These are phyloP conservation scores for Podiceps cristatus DNA, from an alignment of 2,113 vertebrate species.

Conservation along the genomic window DNA sequence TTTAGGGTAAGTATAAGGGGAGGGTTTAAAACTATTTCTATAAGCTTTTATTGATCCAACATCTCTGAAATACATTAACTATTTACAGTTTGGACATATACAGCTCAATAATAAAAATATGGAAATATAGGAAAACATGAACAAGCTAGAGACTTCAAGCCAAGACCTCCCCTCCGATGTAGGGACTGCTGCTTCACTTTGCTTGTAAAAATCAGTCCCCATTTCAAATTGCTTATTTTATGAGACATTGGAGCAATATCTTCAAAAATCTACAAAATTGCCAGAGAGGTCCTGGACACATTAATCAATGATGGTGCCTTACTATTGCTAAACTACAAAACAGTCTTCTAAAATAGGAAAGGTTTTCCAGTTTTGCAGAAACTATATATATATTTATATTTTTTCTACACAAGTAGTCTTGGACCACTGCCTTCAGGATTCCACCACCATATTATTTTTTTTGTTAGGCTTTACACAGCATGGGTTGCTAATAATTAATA, in stretches of 20 bases:
- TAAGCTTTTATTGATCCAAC: background rate
- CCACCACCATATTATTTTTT: background rate
- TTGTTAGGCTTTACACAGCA: background rate
- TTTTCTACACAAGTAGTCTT: background rate
- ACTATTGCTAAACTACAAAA: background rate
- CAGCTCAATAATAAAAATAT: background rate
- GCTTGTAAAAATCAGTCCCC: background rate
- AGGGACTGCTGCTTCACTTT: background rate
- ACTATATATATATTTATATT: background rate
- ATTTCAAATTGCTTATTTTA: background rate
- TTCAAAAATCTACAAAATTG: background rate
- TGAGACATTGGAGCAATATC: background rate
- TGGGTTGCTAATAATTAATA: background rate
- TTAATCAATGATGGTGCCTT: fast-evolving
- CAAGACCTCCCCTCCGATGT: background rate
- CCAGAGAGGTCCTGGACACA: background rate
- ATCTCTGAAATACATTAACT: background rate
- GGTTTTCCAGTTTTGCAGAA: background rate
- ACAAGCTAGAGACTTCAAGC: background rate
- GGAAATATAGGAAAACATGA: background rate
- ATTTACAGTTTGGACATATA: background rate
- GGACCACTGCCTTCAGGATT: background rate
- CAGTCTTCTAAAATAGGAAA: background rate
- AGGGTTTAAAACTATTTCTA: background rate
- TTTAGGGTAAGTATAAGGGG: background rate